phyloP scores from a whole-genome alignment of 2,797 vertebrate species.

The Denticeps clupeoides region DNA sequence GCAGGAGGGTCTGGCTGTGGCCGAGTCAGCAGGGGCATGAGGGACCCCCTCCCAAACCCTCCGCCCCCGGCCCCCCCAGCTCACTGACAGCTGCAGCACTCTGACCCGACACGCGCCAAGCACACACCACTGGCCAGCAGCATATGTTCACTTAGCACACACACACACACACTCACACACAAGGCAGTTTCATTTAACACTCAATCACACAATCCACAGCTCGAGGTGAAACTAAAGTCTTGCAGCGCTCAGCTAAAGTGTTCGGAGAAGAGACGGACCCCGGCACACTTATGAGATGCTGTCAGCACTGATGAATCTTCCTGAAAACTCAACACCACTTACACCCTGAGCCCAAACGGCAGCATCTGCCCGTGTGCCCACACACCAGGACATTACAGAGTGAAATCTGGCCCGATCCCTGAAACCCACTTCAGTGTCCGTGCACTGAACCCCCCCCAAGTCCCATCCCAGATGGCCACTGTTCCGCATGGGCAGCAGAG shows the following conservation, averaged over 20 bases:
- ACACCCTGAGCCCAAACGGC: not conserved
- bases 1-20: too few species aligned
- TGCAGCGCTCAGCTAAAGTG: too few species aligned
- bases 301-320: too few species aligned
- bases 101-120: conserved; percentile 17
- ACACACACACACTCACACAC: not conserved
- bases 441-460: not conserved
- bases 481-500: conserved; percentile 17
- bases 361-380: not conserved
- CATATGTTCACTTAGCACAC: conserved; percentile 1
- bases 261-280: too few species aligned
- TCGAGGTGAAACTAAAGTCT: too few species aligned
- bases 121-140: not conserved
- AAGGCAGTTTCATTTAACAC: not conserved
- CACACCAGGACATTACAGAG: not conserved
- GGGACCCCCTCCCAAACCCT: not conserved
- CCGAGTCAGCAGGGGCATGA: not conserved
- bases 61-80: not conserved
- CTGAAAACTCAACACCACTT: too few species aligned
- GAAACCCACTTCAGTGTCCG: not conserved
- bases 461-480: conserved; percentile 18
- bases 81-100: conserved; percentile 21
- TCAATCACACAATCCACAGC: too few species aligned
- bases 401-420: not conserved
- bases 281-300: too few species aligned